Conservation (phyloP, 2,797 vertebrate species). For the Liasis olivaceus region DNA sequence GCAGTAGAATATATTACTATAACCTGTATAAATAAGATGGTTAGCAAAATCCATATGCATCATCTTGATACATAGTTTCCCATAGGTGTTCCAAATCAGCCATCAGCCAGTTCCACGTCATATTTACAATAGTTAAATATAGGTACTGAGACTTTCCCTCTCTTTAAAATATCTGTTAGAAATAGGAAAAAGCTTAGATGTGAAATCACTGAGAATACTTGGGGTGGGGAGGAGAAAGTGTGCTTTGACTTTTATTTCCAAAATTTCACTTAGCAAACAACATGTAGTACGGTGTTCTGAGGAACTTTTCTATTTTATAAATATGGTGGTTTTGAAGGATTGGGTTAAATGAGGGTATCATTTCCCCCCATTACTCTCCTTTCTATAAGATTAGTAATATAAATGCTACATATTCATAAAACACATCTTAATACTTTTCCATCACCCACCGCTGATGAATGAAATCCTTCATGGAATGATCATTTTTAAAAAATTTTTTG, state of each 20-base stretch:
- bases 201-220: neutral
- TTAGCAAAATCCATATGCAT: neutral
- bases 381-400: slow-evolving; percentile 64
- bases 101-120: neutral
- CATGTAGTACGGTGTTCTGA: slow-evolving; percentile 41
- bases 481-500: slow-evolving; percentile 47
- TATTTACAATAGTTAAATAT: neutral
- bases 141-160: neutral
- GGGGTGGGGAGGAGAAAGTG: neutral
- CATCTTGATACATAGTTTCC: neutral
- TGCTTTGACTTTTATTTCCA: slow-evolving; percentile 14
- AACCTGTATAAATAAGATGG: slow-evolving; percentile 1
- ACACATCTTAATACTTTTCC: slow-evolving; percentile 55
- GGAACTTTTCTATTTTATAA: slow-evolving; percentile 51
- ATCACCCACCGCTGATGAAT: slow-evolving; percentile 59
- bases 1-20: neutral
- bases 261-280: slow-evolving; percentile 21
- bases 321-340: slow-evolving; percentile 50
- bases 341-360: slow-evolving; percentile 65
- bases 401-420: slow-evolving; percentile 51
- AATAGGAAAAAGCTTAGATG: neutral
- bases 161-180: neutral
- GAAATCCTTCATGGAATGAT: slow-evolving; percentile 54
- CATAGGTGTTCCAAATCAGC: neutral
- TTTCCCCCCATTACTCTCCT: slow-evolving; percentile 58